phyloP scores from a whole-genome alignment of 92 coral and sea anemone genomes.

The Phenganax subtilis region DNA sequence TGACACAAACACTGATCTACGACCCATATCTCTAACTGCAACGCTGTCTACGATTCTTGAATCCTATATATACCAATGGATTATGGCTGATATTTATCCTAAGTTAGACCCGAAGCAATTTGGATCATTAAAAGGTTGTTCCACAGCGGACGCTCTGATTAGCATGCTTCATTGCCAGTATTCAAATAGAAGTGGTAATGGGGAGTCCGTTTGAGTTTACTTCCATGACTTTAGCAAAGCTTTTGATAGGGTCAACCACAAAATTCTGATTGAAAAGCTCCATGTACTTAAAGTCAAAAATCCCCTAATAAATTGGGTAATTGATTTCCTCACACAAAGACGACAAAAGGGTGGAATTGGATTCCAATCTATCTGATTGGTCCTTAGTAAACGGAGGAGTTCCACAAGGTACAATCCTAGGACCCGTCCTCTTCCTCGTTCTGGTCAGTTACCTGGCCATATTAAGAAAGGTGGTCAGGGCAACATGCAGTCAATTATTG shows the following conservation, averaged over 20 bases:
- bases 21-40: conserved; percentile 24
- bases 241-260: conserved; percentile 26
- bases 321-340: conserved; percentile 35
- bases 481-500: too few relatives aligned
- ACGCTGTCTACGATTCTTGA: conserved; percentile 23
- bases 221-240: conserved; percentile 28
- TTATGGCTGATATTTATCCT: conserved; percentile 9
- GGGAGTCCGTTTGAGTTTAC: background rate
- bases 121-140: background rate
- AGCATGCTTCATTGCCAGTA: conserved; percentile 23
- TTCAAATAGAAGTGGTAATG: conserved; percentile 13
- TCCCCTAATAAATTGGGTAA: conserved; percentile 24
- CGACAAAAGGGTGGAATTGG: conserved; percentile 12
- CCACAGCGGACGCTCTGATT: conserved; percentile 20
- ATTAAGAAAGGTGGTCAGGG: background rate
- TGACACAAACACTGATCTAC: background rate
- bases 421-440: conserved; percentile 21
- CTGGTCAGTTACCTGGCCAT: background rate
- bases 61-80: background rate
- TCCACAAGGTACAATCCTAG: conserved; percentile 16
- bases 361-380: too few relatives aligned
- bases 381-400: too few relatives aligned
- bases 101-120: conserved; percentile 7
- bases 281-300: conserved; percentile 1
- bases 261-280: conserved; percentile 23